Conservation (phyloP, 2,888 invertebrate genomes). For the Plusia festucae region DNA sequence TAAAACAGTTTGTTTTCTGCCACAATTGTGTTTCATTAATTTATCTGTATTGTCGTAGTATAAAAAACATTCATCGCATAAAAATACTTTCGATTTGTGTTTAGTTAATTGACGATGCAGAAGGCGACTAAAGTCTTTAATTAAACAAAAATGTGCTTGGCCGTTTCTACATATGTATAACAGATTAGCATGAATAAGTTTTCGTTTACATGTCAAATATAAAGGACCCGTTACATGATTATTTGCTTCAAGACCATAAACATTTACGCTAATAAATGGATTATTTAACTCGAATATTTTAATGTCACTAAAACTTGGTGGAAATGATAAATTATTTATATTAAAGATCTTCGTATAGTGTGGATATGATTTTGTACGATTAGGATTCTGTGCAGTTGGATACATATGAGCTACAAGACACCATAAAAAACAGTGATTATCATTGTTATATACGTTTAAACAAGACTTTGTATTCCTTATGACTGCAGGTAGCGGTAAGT, state of each 20-base stretch:
- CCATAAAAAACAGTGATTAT: too few species aligned
- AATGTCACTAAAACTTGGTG: too few species aligned
- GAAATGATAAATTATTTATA: too few species aligned
- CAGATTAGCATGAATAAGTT: conserved; percentile 10
- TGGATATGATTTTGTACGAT: conserved; percentile 4
- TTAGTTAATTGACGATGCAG: conserved; percentile 12
- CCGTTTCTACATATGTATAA: conserved; percentile 1
- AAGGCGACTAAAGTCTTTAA: conserved; percentile 13
- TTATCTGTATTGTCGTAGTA: not conserved
- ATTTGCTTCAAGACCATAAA: conserved; percentile 8
- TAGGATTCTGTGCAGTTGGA: conserved; percentile 10
- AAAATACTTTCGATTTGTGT: conserved; percentile 13
- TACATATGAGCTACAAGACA: conserved; percentile 6
- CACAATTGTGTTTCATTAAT: not conserved
- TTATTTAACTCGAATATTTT: not conserved
- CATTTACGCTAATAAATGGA: conserved; percentile 6
- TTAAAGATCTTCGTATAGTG: conserved; percentile 2
- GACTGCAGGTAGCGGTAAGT: too few species aligned
- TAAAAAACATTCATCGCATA: conserved; percentile 11
- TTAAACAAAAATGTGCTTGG: conserved; percentile 10
- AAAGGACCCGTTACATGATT: conserved; percentile 12
- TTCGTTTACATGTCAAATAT: conserved; percentile 9
- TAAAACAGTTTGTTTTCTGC: conserved; percentile 9
- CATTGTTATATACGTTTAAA: too few species aligned
- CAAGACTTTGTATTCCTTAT: too few species aligned